Base-by-base conservation (phyloP, 2,888 invertebrate species). In the Yponomeuta sedellus region DNA sequence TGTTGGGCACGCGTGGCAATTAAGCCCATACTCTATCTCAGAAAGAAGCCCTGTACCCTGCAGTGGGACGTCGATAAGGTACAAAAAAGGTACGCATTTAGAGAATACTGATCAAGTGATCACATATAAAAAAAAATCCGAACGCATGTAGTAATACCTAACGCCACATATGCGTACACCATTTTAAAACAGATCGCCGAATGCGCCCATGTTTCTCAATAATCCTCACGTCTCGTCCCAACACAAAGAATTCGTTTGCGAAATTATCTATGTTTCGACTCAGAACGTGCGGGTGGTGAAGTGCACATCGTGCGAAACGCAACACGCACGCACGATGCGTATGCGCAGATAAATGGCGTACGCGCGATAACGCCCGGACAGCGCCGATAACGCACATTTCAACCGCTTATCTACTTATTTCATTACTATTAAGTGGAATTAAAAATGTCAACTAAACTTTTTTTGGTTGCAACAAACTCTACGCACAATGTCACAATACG, bases 291-390 rank as follows among this genome's bases (percentile, higher is more conserved):
- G 76, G n/a, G 72, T 70, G 73, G 69, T 73, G 72, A 70, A 77
- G 77, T 79, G 80, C 71, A 79, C 81, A 82, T 83, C 83, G 82
- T 85, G 85, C 87, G 70, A 89, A 89, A 87, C 82, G 83, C 82
- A 84, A 79, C 73, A 71, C 77, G 72, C 82, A 85, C 85, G 82
- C 87, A 85, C 85, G 81, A 74, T 81, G 80, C 80, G 78, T 79
- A 76, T 77, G 77, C 77, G 79, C 74, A 80, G 90, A 89, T 90
- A 90, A 78, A 78, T 76, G 81, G 82, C 82, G 85, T 86, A 77
- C 83, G 77, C 56, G 74, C 73, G 88, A 88, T 88, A 87, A 82
- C 78, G 74, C 67, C 70, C 72, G 71, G 73, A 77, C 75, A 73
- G 74, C 75, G 71, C 75, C 71, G 75, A 79, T 79, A 80, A 75